phyloP scores from a whole-genome alignment of 2,797 vertebrate genomes.

The Gambusia yucatana region DNA sequence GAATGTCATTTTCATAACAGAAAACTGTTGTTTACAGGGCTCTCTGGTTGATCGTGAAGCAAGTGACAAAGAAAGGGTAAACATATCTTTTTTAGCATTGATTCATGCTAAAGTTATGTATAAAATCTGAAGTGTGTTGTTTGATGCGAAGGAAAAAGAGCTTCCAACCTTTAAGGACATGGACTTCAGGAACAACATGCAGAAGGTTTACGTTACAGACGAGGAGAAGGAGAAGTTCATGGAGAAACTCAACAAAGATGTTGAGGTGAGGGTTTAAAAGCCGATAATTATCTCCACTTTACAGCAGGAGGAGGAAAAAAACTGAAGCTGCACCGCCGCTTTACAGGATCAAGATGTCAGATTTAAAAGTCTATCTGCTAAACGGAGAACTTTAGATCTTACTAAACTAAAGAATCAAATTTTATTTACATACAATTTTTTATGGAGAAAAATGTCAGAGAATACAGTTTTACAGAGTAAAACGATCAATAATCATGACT shows the following conservation, averaged over 20 bases:
- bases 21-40: constrained; percentile 77
- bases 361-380: too few relatives aligned
- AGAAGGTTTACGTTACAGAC: constrained; percentile 92
- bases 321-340: not conserved
- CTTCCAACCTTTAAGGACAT: constrained; percentile 94
- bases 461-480: not conserved
- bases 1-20: not conserved
- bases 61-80: constrained; percentile 96
- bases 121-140: not conserved
- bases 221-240: constrained; percentile 90
- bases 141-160: constrained; percentile 86
- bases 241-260: constrained; percentile 92
- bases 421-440: not conserved
- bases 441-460: not conserved
- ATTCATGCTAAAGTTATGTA: not conserved
- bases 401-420: too few relatives aligned
- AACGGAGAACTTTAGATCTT: too few relatives aligned
- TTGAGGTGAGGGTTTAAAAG: constrained; percentile 83
- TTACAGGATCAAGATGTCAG: not conserved
- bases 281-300: not conserved
- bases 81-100: rapidly evolving
- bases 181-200: constrained; percentile 95
- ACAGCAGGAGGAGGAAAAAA: not conserved
- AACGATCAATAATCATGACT: not conserved
- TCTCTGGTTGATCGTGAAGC: constrained; percentile 94